A percentile compares a stretch with the other conserved stretches of the same genome.
phyloP scores from a whole-genome alignment of 2,888 invertebrate genomes.

The Phengaris alcon region DNA sequence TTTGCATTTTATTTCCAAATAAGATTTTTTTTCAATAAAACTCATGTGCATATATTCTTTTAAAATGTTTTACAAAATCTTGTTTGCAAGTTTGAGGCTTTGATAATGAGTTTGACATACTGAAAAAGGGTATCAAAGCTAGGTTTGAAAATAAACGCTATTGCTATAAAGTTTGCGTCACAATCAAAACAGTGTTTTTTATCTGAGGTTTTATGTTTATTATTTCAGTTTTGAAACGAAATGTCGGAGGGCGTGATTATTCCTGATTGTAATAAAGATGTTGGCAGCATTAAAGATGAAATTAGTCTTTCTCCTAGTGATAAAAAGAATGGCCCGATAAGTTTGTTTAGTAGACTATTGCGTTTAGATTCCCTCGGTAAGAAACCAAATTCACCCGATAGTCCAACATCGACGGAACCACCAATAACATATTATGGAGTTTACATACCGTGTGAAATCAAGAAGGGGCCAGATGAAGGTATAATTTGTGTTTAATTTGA shows the following conservation, averaged over 20 bases:
- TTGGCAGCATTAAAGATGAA: conserved; percentile 63
- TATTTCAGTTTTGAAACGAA: conserved; percentile 55
- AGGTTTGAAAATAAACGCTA: conserved; percentile 64
- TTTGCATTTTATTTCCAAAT: conserved; percentile 52
- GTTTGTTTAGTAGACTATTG: conserved; percentile 62
- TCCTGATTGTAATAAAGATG: conserved; percentile 64
- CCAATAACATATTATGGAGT: conserved; percentile 68
- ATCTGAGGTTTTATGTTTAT: conserved; percentile 48
- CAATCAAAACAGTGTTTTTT: conserved; percentile 67
- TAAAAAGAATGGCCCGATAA: conserved; percentile 64
- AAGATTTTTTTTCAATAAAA: conserved; percentile 19
- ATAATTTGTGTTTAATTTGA: conserved; percentile 35
- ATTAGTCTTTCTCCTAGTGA: conserved; percentile 62
- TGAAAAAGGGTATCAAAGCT: conserved; percentile 49
- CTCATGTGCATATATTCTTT: conserved; percentile 41
- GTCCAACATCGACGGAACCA: conserved; percentile 56
- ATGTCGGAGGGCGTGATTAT: conserved; percentile 72
- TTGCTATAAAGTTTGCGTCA: conserved; percentile 59
- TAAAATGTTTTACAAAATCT: conserved; percentile 47
- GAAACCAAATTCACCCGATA: conserved; percentile 51
- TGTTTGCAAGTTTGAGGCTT: conserved; percentile 19
- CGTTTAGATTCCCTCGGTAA: conserved; percentile 62
- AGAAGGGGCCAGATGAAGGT: conserved; percentile 76
- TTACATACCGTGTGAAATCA: conserved; percentile 76
- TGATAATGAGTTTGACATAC: conserved; percentile 63